These are phyloP conservation scores for Centropristis striata DNA, from an alignment of 2,113 vertebrate genomes.

Conservation along the genomic window DNA sequence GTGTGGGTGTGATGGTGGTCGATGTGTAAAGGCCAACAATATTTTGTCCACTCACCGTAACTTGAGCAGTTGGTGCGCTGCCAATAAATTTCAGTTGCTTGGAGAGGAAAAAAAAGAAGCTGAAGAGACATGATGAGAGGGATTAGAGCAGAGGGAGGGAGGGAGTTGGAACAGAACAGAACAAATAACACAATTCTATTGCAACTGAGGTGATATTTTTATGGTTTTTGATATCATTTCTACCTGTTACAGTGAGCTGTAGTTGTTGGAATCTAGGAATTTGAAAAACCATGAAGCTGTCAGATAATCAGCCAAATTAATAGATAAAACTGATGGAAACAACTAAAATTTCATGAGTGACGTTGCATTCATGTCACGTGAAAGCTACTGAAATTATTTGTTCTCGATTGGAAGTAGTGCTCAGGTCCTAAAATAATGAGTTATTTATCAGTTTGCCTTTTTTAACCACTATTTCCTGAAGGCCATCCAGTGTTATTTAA, in stretches of 20 bases:
- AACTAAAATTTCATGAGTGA: not conserved
- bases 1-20: not conserved
- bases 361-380: not conserved
- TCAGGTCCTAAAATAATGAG: too few species aligned
- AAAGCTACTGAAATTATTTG: not conserved
- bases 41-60: conserved; percentile 6
- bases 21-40: not conserved
- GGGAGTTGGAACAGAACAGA: not conserved
- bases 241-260: not conserved
- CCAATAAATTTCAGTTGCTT: conserved; percentile 7
- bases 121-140: not conserved
- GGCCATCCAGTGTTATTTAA: not conserved
- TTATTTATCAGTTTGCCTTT: too few species aligned
- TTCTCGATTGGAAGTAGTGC: not conserved
- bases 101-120: not conserved
- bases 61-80: conserved; percentile 36
- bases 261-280: not conserved
- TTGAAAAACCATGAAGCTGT: not conserved
- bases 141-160: not conserved
- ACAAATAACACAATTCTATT: not conserved
- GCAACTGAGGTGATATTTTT: not conserved
- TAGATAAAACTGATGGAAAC: not conserved
- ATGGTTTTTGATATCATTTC: not conserved
- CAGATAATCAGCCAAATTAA: not conserved
- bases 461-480: not conserved